Evolutionary conservation across 2,797 vertebrate species (phyloP), one percentile per base, ranked within the genome.

Genomic region (Gouania willdenowi): DNA sequence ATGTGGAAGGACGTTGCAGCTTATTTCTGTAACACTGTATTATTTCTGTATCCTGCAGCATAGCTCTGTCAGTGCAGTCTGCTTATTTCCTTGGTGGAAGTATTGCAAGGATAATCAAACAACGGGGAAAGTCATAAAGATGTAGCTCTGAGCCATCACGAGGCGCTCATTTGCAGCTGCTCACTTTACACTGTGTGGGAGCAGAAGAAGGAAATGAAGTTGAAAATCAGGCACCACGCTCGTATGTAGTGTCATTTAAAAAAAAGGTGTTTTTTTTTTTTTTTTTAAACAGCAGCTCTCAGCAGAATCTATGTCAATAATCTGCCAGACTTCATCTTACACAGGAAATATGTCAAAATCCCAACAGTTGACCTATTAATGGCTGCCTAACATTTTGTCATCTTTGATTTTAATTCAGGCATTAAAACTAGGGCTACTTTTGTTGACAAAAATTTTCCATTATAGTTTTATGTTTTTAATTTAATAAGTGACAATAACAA

Each of bases 1-100:
- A 53, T 56, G 27, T 8, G 22, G 50, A 64, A 63, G 71, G 68
- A 66, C 59, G 55, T 36, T 35, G 66, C 56, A 48, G 56, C 53
- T 70, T 65, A 58, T 67, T 68, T 51, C 48, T 51, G 28, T 11
- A 38, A 35, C 32, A 43, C 24, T 48, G 57, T 61, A 66, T 68
- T 11, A 38, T 35, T 32, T 43, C 24, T 48, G 57, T 61, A 66
- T 68, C 40, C 44, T 20, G 14, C 39, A 26, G 29, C 42, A 56
- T 34, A 41, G 67, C 38, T 55, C 60, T 49, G 45, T 56, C 33
- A 34, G 50, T 46, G n/a, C 9, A 39, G 30, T 23, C 28, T 34
- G 41, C 26, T 66, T 51, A 54, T 71, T 75, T 74, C 37, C 55
- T 68, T 48, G 26, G 19, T 5, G 19, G 38, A 67, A 36, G 56